Percentiles rank a stretch among this genome's conserved stretches.
Conservation (phyloP, 2,113 vertebrate genomes). For the Lucifuga dentata region DNA sequence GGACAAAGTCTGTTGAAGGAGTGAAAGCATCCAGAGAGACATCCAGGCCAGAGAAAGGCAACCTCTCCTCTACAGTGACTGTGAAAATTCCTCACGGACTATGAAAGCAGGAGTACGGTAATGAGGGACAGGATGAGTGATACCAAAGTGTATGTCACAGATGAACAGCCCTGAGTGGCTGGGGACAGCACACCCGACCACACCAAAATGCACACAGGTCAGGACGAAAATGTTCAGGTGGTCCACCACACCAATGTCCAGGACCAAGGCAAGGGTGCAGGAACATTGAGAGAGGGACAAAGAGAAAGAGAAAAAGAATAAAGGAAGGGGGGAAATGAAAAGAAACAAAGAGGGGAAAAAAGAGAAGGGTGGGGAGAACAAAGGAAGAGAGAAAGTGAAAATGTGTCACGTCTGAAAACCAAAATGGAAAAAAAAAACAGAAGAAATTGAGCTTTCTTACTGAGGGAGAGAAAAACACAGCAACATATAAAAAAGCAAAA, state of each 20-base stretch:
- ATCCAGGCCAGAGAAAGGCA: constrained; percentile 64
- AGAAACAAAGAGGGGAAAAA: constrained; percentile 39
- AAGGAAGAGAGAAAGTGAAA: constrained; percentile 74
- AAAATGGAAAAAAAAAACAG: constrained; percentile 52
- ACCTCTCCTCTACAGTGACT: constrained; percentile 57
- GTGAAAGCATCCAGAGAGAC: constrained; percentile 60
- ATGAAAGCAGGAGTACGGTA: constrained; percentile 90
- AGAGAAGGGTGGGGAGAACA: constrained; percentile 46
- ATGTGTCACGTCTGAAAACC: constrained; percentile 71
- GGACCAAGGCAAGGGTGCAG: constrained; percentile 82
- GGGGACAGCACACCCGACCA: constrained; percentile 79
- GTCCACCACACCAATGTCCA: constrained; percentile 89
- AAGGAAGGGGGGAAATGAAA: constrained; percentile 29
- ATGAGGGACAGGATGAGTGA: constrained; percentile 90
- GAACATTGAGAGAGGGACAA: constrained; percentile 62
- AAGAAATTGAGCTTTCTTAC: constrained; percentile 78
- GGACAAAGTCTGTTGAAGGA: constrained; percentile 58
- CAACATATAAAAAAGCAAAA: constrained; percentile 68
- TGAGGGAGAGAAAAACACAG: constrained; percentile 71
- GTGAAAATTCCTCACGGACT: constrained; percentile 67
- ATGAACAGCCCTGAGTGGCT: constrained; percentile 91
- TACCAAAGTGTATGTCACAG: constrained; percentile 88
- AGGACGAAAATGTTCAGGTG: constrained; percentile 74
- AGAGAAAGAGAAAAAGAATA: constrained; percentile 72
- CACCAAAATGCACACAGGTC: constrained; percentile 69